phyloP scores from a whole-genome alignment of 2,888 invertebrate genomes.

The Exocentrus adspersus region DNA sequence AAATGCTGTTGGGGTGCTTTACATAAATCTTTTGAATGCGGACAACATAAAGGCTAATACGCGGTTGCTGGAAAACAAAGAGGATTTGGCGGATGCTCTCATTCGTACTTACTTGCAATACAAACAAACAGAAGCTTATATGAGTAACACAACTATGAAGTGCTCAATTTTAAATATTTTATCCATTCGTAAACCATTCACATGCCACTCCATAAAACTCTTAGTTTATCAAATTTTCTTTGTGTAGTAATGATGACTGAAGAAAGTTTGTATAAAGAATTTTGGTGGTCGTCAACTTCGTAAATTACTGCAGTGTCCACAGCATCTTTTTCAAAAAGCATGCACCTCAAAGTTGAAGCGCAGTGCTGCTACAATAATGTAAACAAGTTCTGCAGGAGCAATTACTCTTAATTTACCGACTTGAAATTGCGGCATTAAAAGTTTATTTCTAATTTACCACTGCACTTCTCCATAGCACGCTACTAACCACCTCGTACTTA shows the following conservation, averaged over 20 bases:
- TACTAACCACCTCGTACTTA: slow-evolving; percentile 48
- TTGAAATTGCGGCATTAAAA: slow-evolving; percentile 55
- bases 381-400: slow-evolving; percentile 37
- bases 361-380: slow-evolving; percentile 16
- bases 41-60: slow-evolving; percentile 20
- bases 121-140: too few relatives aligned
- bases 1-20: slow-evolving; percentile 21
- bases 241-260: too few relatives aligned
- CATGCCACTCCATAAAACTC: too few relatives aligned
- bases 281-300: too few relatives aligned
- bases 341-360: slow-evolving; percentile 4
- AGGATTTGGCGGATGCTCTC: background rate
- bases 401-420: slow-evolving; percentile 55
- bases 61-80: slow-evolving; percentile 11
- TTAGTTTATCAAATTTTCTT: too few relatives aligned
- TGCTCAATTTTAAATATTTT: too few relatives aligned
- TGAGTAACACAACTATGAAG: too few relatives aligned
- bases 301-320: slow-evolving; percentile 24
- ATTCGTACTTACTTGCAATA: too few relatives aligned
- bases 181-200: too few relatives aligned
- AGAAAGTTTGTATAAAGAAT: too few relatives aligned
- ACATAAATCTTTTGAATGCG: slow-evolving; percentile 21
- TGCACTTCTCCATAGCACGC: slow-evolving; percentile 51
- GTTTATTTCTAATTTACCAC: slow-evolving; percentile 57
- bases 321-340: slow-evolving; percentile 14